Base-by-base conservation (phyloP, 1,140 invertebrate genomes). In the Drosophila paulistorum region DNA sequence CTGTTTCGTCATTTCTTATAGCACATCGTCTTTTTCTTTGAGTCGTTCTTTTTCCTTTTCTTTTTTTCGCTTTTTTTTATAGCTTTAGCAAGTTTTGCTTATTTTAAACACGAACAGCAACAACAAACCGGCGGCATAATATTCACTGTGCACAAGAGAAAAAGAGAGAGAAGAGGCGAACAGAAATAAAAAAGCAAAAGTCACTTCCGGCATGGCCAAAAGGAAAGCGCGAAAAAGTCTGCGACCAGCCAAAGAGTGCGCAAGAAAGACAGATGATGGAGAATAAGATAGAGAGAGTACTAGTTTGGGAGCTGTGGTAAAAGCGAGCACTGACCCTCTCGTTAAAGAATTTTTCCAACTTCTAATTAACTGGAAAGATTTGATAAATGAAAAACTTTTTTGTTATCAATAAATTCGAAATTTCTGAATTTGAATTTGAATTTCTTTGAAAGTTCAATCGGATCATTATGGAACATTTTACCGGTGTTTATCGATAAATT, bases 191-290 rank as follows among this genome's bases (percentile, higher is more conserved):
- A 90, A 90, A 90, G 81, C 83, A 90, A 80, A 90, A 90, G 85
- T 90, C 85, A 90, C 85, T 90, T 90, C 85, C 85, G 85, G 58
- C 70, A 86, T 71, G 70, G 35, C 73, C 72, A 77, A 76, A 76
- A 89, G 79, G 73, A 87, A 86, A 86, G 83, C 80, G 83, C 84
- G 79, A 89, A 86, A 51, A 86, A 87, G 84, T 86, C 84, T 83
- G 73, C 74, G n/a, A 60, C 45, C 51, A 57, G 57, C n/a, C 33
- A 37, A 59, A 20, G 17, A 39, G 33, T 37, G 35, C 20, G 14
- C 33, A 33, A 37, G n/a, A 3, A 14, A 14, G 10, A 20, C 10
- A 37, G 35, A 37, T 37, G 35, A 13, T 39, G 3, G 14, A 20
- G 33, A 63, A 61, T 39, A 13, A 30, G 42, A n/a, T 2, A n/a